Evolutionary conservation across 2,797 vertebrate species (phyloP).

Genomic region (Hozukius guyotensis): DNA sequence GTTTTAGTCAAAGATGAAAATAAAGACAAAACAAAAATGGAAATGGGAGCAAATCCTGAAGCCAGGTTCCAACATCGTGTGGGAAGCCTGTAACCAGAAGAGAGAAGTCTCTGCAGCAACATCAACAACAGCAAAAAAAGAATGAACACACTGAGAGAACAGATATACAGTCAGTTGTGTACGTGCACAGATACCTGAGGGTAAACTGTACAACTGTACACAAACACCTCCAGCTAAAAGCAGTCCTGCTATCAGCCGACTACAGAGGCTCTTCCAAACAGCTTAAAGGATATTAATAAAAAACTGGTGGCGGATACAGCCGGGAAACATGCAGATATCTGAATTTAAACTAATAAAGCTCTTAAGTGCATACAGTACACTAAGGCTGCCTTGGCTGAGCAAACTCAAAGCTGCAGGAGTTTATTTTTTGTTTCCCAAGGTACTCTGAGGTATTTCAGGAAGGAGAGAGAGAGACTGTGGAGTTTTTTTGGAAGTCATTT

Average conservation of each 20-base stretch:
- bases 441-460: not conserved
- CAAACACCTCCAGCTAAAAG: conserved; percentile 25
- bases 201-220: not conserved
- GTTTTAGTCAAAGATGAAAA: not conserved
- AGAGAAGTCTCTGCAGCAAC: not conserved
- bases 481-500: not conserved
- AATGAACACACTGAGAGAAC: not conserved
- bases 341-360: not conserved
- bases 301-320: not conserved
- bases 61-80: not conserved
- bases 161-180: not conserved
- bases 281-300: conserved; percentile 16
- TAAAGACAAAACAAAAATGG: not conserved
- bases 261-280: conserved; percentile 3
- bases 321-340: conserved; percentile 4
- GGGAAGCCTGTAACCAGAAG: not conserved
- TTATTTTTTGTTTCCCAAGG: not conserved
- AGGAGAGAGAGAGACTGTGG: not conserved
- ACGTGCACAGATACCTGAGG: not conserved
- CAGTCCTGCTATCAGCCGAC: conserved; percentile 26
- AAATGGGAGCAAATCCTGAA: not conserved
- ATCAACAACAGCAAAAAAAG: not conserved
- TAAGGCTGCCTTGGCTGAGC: not conserved
- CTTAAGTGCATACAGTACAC: not conserved
- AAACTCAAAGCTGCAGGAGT: not conserved